Conservation (phyloP, 2,797 vertebrate species). For the Numenius phaeopus region DNA sequence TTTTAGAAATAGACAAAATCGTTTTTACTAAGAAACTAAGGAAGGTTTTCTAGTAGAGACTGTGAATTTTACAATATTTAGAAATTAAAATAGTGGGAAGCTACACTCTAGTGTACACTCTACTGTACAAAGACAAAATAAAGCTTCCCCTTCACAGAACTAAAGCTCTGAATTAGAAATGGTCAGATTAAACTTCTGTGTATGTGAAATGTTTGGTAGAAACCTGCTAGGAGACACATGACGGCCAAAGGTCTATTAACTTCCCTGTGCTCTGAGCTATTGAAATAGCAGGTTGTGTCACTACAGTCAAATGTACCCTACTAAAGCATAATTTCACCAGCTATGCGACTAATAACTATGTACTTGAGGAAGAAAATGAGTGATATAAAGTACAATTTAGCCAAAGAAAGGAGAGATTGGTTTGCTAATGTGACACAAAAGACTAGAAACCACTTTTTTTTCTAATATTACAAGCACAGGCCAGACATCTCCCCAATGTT, state of each 20-base stretch:
- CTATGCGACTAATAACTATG: neutral
- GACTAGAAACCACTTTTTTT: neutral
- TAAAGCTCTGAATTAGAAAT: neutral
- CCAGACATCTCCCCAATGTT: neutral
- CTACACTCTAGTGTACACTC: neutral
- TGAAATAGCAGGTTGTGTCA: neutral
- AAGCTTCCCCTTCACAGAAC: neutral
- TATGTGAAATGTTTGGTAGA: neutral
- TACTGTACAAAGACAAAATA: neutral
- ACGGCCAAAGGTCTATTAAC: neutral
- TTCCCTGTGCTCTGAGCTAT: neutral
- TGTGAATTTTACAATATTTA: neutral
- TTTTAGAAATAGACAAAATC: neutral
- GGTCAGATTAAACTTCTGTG: neutral
- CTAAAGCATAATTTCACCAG: neutral
- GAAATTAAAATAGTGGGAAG: neutral
- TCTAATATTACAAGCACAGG: neutral
- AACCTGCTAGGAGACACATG: conserved; percentile 11
- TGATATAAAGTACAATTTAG: neutral
- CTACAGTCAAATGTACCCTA: neutral
- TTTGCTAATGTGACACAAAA: neutral
- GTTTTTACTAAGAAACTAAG: neutral
- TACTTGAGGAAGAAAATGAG: neutral
- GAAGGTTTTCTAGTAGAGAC: neutral
- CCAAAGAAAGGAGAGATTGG: neutral